Conservation (phyloP, 1,140 invertebrate genomes). For the Sycophila sp. region DNA sequence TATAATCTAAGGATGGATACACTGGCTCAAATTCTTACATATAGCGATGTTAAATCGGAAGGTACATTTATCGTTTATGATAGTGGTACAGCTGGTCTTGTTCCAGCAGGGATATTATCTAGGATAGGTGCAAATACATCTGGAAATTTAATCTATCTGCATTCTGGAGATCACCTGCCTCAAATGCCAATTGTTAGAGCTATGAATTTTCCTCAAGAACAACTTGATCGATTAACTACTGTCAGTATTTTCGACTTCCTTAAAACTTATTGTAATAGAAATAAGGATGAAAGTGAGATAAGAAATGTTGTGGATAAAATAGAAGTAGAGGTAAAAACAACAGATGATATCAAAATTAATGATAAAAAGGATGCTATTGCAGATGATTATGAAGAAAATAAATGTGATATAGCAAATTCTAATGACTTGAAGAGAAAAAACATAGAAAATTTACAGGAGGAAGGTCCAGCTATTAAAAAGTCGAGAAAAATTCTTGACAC, state of each 20-base stretch:
- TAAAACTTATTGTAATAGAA: slow-evolving; percentile 71
- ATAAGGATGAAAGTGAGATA: not conserved
- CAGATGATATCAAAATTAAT: not conserved
- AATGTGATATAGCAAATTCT: not conserved
- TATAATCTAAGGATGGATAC: slow-evolving; percentile 85
- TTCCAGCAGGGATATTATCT: slow-evolving; percentile 84
- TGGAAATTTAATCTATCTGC: slow-evolving; percentile 79
- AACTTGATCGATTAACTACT: slow-evolving; percentile 72
- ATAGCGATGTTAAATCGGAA: slow-evolving; percentile 80
- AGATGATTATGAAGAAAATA: slow-evolving; percentile 32
- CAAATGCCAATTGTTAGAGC: slow-evolving; percentile 80
- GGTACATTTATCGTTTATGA: slow-evolving; percentile 88
- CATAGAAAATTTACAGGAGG: slow-evolving; percentile 25
- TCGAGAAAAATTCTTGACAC: slow-evolving; percentile 76
- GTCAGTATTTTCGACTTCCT: slow-evolving; percentile 80
- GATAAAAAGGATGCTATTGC: not conserved
- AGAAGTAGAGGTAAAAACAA: not conserved
- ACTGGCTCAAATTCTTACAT: slow-evolving; percentile 85
- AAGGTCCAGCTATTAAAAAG: slow-evolving; percentile 60
- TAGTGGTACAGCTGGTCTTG: slow-evolving; percentile 83
- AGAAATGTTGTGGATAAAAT: not conserved
- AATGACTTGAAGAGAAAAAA: slow-evolving; percentile 37
- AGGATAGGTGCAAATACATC: slow-evolving; percentile 72
- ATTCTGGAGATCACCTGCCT: slow-evolving; percentile 77
- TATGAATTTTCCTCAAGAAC: slow-evolving; percentile 79